These are phyloP conservation scores for Lucifuga dentata DNA, from an alignment of 2,113 vertebrate genomes.

Conservation along the genomic window DNA sequence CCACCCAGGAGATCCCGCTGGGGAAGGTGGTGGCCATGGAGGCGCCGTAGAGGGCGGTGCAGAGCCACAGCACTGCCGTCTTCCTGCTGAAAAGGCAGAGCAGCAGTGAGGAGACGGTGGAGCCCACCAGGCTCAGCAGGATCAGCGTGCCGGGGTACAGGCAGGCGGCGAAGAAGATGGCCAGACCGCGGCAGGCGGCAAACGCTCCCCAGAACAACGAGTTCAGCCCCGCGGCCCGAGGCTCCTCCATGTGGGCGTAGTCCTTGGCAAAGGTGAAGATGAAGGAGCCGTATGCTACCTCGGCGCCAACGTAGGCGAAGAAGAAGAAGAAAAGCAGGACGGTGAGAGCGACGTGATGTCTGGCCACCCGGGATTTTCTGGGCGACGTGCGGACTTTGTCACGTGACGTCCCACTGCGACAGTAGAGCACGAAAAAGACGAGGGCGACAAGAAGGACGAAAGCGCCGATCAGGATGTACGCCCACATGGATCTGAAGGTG, in stretches of 20 bases:
- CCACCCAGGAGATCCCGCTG: slow-evolving; percentile 93
- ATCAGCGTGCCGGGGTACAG: slow-evolving; percentile 90
- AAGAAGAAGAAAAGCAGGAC: slow-evolving; percentile 90
- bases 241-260: slow-evolving; percentile 79
- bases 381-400: slow-evolving; percentile 61
- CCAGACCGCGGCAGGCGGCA: slow-evolving; percentile 85
- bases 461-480: slow-evolving; percentile 87
- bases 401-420: slow-evolving; percentile 49
- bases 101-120: slow-evolving; percentile 80
- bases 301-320: slow-evolving; percentile 92
- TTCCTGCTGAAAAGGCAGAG: slow-evolving; percentile 84
- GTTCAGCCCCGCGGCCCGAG: slow-evolving; percentile 87
- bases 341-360: slow-evolving; percentile 84
- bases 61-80: slow-evolving; percentile 83
- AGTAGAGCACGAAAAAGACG: slow-evolving; percentile 85
- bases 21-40: slow-evolving; percentile 94
- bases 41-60: slow-evolving; percentile 86
- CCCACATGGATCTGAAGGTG: slow-evolving; percentile 82
- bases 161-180: slow-evolving; percentile 88
- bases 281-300: slow-evolving; percentile 93
- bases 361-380: slow-evolving; percentile 75
- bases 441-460: slow-evolving; percentile 85
- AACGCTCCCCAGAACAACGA: slow-evolving; percentile 93
- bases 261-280: slow-evolving; percentile 88
- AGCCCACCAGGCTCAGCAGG: slow-evolving; percentile 85